Evolutionary conservation across 2,113 vertebrate genomes (phyloP).

Genomic region (Glareola pratincola): DNA sequence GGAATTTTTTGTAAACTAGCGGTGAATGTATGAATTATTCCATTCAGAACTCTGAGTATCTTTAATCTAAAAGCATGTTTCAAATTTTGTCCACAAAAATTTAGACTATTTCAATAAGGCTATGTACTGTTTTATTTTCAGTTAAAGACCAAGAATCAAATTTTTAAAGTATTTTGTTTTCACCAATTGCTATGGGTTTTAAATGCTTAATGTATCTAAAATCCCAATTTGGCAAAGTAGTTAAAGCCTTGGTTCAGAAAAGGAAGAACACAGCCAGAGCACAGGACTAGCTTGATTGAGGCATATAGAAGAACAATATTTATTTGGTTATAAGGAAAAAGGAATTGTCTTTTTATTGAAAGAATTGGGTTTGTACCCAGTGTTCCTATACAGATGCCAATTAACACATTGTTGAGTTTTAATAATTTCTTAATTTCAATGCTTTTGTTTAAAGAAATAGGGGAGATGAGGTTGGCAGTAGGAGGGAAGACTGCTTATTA

Average conservation of each 20-base stretch:
- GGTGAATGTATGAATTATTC: background rate
- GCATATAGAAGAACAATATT: background rate
- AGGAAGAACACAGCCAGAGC: background rate
- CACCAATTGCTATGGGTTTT: background rate
- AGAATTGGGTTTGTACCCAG: background rate
- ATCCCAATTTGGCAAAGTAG: background rate
- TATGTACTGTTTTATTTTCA: background rate
- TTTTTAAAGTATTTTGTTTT: background rate
- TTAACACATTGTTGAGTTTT: background rate
- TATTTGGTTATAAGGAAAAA: background rate
- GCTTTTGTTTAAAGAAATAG: background rate
- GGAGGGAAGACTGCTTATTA: background rate
- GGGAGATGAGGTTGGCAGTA: background rate
- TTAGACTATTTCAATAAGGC: background rate
- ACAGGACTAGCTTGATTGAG: background rate
- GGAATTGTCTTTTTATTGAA: background rate
- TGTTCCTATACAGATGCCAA: background rate
- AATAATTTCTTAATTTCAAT: background rate
- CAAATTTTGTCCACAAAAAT: background rate
- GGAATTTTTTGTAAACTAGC: background rate
- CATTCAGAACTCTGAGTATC: background rate
- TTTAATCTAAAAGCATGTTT: background rate
- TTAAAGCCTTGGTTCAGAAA: background rate
- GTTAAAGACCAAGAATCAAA: background rate
- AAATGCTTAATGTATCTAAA: background rate